Evolutionary conservation across 2,797 vertebrate species (phyloP).

Genomic region (Kryptopterus vitreolus): DNA sequence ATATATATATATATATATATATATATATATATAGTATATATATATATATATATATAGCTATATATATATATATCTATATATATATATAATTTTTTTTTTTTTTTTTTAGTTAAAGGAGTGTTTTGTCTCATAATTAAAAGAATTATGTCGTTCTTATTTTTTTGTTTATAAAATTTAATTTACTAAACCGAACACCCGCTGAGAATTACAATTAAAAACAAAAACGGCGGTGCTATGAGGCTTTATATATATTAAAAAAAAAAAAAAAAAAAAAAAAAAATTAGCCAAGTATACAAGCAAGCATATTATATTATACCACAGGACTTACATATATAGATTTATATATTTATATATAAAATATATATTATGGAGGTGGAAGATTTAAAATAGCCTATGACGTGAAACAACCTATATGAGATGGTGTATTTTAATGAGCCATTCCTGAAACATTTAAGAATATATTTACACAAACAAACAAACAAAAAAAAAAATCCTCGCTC

Average conservation of each 20-base stretch:
- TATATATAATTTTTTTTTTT: no score
- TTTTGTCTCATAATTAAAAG: constrained; percentile 42
- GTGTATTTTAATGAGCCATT: constrained; percentile 69
- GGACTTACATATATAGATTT: constrained; percentile 56
- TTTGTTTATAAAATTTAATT: constrained; percentile 10
- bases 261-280: constrained; percentile 58
- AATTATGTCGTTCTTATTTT: constrained; percentile 8
- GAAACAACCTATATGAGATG: constrained; percentile 58
- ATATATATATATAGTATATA: no score
- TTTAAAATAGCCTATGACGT: constrained; percentile 42
- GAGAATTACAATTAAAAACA: constrained; percentile 59
- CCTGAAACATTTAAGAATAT: constrained; percentile 80
- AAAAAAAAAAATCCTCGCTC: constrained; percentile 81
- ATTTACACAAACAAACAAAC: constrained; percentile 82
- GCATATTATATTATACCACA: constrained; percentile 68
- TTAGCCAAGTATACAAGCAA: constrained; percentile 67
- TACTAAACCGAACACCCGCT: constrained; percentile 58
- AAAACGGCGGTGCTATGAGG: constrained; percentile 63
- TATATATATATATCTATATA: no score
- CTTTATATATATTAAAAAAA: no score
- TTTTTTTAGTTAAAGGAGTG: constrained; percentile 47
- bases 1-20: no score
- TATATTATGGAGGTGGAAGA: constrained; percentile 65
- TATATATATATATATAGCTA: no score
- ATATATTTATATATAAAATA: constrained; percentile 28